Evolutionary conservation across 2,797 vertebrate genomes (phyloP), one percentile per base, ranked within the genome.

Genomic region (Acipenser oxyrinchus): DNA sequence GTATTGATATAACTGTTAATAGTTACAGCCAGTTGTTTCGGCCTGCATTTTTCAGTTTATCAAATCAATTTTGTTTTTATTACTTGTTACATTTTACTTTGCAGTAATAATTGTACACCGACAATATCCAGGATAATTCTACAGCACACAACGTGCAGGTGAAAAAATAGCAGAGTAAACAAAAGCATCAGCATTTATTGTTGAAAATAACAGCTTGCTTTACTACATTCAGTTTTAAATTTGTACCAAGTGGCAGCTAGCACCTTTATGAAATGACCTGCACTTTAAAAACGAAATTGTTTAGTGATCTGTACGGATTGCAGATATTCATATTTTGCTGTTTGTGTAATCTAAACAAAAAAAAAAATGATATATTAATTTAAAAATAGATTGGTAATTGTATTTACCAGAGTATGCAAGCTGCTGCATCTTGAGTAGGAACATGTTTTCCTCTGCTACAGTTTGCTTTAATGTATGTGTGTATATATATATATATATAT

Each of bases 401-500:
- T 23, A 23, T 23, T 23, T 23, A 23, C 23, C 23, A 23, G 23
- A 23, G 23, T 86, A 75, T 75, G 79, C 77, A 78, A 77, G 79
- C 81, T 87, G 86, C 85, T 85, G 82, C 81, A 69, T 77, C 72
- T 72, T 69, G 61, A 78, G 59, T 79, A 76, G 78, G 23, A 23
- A 23, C 23, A n/a, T 78, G 76, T 82, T 76, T 79, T 86, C 83
- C n/a, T n/a, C 80, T 78, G 82, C 80, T 74, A n/a, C n/a, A 80
- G 82, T 80, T 65, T 88, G 79, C 86, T 86, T 85, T 80, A 72
- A 50, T n/a, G n/a, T n/a, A n/a, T n/a, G n/a, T 93, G 84, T 93
- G 81, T 90, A 82, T 90, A 84, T 88, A 88, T 91, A 89, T 87
- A 84, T 78, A 75, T 79, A 84, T 83, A 84, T 81, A 75, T 84